A percentile compares a stretch with the other conserved stretches of the same genome.
These are phyloP conservation scores for Cotesia congregata DNA, from an alignment of 2,888 invertebrate genomes.

Conservation along the genomic window DNA sequence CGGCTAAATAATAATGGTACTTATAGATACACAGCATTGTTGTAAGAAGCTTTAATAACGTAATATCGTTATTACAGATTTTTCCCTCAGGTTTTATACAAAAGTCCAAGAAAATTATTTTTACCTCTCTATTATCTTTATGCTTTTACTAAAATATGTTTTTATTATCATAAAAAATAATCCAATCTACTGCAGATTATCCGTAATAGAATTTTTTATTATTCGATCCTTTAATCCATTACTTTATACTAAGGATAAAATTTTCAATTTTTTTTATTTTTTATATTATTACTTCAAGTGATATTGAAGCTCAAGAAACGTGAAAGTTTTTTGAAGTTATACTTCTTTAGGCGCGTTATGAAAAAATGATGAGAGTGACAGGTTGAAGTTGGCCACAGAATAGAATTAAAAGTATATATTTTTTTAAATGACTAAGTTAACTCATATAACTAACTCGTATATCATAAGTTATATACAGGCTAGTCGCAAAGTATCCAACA, in stretches of 20 bases:
- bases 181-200: constrained; percentile 7
- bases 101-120: neutral
- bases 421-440: no score
- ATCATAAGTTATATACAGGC: no score
- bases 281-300: no score
- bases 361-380: no score
- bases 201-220: neutral
- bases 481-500: no score
- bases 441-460: no score
- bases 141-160: neutral
- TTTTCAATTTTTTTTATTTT: no score
- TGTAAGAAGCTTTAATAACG: neutral
- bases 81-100: neutral
- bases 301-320: no score
- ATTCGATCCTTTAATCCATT: neutral
- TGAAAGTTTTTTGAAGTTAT: no score
- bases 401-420: no score
- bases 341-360: no score
- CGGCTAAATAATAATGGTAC: neutral
- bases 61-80: neutral
- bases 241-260: neutral
- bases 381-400: no score
- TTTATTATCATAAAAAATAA: neutral
- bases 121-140: neutral
- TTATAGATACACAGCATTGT: neutral